Base-by-base conservation (phyloP, 2,113 vertebrate genomes). In the Bathybates hornii region DNA sequence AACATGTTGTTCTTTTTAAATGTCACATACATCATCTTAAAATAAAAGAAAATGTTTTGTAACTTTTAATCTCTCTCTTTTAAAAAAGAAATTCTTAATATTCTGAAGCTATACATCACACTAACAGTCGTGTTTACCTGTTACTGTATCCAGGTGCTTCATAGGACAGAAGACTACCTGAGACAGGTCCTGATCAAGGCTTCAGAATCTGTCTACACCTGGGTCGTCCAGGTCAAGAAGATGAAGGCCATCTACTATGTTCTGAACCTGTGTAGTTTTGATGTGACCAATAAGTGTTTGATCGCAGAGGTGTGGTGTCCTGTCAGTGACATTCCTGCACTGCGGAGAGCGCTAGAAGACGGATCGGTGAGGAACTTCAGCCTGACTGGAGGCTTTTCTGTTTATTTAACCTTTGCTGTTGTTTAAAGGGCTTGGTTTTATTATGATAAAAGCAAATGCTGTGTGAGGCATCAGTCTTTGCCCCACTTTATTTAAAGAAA, bases 221-320 rank as follows among this genome's bases (percentile, higher is more conserved):
- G 98, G 94, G 97, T 97, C 43, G 90, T 99, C 79, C 98, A 99
- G 82, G 98, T 99, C 90, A 98, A 98, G 95, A 99, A 99, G 94
- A 99, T 99, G 98, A 99, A 99, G 91, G 98, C 99, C 90, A 98
- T 99, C 87, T 99, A 99, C 91, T 98, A 99, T 12, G 97, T 98
- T 79, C 97, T 99, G 48, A 99, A 99, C 95, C 95, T 97, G 91
- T 99, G 99, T 93, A 99, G 98, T 93, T 98, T 99, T 4, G 99
- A 99, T 14, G 98, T 99, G 68, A 99, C 99, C 14, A 98, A 99
- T 94, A 99, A 98, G 94, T 99, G 98, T 96, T 97, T 99, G 63
- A 99, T 99, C 1, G 98, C 99, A 0, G 99, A 99, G 86, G 98
- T 98, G 82, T 99, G 99, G 99, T 99, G 99, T 91, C 98, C 99